Conservation (phyloP, 2,888 invertebrate species). For the Agrotis puta region DNA sequence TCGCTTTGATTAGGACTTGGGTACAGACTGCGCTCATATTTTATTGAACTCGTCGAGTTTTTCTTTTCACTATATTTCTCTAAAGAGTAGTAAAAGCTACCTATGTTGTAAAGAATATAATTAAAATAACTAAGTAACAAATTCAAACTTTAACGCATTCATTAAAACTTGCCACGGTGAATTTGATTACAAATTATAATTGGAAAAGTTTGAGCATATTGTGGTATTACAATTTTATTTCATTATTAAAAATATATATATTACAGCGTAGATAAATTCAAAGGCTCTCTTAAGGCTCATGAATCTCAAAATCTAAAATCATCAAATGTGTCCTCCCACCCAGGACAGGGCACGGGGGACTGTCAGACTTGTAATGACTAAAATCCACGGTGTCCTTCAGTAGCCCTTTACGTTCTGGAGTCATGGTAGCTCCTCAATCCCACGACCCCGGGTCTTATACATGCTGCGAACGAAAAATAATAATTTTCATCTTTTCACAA, state of each 20-base stretch:
- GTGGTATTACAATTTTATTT: not conserved
- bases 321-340: too few species aligned
- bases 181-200: conserved; percentile 41
- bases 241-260: conserved; percentile 1
- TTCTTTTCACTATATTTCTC: conserved; percentile 8
- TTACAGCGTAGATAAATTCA: not conserved
- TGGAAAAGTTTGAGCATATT: conserved; percentile 37
- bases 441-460: too few species aligned
- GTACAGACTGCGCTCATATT: not conserved
- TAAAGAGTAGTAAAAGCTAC: not conserved
- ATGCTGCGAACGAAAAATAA: too few species aligned
- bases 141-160: conserved; percentile 45
- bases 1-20: not conserved
- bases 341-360: too few species aligned
- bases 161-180: conserved; percentile 48
- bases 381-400: too few species aligned
- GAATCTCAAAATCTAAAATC: too few species aligned
- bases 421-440: too few species aligned
- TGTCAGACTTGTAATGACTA: too few species aligned
- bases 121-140: conserved; percentile 32
- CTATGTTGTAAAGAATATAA: conserved; percentile 27
- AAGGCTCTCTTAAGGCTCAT: too few species aligned
- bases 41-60: not conserved
- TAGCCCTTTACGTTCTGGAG: too few species aligned
- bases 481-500: not conserved